A percentile compares a stretch with the other conserved stretches of the same genome.
Evolutionary conservation across 2,888 invertebrate genomes (phyloP).

Genomic region (Vanessa cardui): DNA sequence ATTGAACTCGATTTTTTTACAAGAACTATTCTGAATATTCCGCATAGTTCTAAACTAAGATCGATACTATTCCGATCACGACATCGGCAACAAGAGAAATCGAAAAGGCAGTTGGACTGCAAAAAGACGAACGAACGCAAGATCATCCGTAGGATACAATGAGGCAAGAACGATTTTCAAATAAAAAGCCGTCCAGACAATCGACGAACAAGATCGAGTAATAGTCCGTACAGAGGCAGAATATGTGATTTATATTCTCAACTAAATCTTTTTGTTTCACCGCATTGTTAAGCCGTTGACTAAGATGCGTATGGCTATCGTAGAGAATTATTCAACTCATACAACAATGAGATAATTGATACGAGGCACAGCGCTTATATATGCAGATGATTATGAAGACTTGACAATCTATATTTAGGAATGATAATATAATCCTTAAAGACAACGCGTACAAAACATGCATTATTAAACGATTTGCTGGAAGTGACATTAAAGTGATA

Average conservation of each 20-base stretch:
- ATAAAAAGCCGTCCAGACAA: conserved; percentile 48
- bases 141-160: conserved; percentile 43
- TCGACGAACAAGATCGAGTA: conserved; percentile 37
- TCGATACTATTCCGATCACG: conserved; percentile 37
- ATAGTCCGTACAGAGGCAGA: conserved; percentile 18
- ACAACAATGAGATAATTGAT: conserved; percentile 35
- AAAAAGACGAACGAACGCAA: conserved; percentile 49
- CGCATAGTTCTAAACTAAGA: not conserved
- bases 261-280: conserved; percentile 30
- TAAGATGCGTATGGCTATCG: conserved; percentile 20
- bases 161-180: conserved; percentile 46
- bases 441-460: not conserved
- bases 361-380: conserved; percentile 16
- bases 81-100: conserved; percentile 31
- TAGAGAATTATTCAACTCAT: conserved; percentile 19
- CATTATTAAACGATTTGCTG: conserved; percentile 10
- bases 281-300: conserved; percentile 32
- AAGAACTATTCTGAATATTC: conserved; percentile 1
- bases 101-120: conserved; percentile 36
- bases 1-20: not conserved
- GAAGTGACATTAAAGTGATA: not conserved
- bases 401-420: conserved; percentile 26
- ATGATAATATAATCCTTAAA: conserved; percentile 21
- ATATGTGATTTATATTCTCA: conserved; percentile 29
- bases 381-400: conserved; percentile 25